phyloP scores from a whole-genome alignment of 37 sponge, comb jelly and placozoan species.

The Cliona cf. orientalis region DNA sequence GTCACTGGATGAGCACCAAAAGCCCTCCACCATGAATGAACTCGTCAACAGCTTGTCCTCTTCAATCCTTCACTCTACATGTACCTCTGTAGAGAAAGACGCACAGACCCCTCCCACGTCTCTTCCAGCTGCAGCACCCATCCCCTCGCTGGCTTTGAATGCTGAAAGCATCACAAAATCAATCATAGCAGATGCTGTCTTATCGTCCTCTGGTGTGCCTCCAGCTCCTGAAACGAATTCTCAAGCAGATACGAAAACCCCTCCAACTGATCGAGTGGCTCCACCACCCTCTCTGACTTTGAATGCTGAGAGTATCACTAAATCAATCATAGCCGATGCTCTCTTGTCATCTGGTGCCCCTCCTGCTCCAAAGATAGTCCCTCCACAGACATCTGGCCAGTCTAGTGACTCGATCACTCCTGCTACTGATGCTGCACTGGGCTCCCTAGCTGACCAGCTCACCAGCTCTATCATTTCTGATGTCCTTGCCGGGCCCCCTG shows the following conservation, averaged over 20 bases:
- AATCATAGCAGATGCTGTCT: constrained; percentile 16
- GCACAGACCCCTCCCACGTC: no score
- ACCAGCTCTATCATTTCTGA: constrained; percentile 16
- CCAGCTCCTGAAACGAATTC: not conserved
- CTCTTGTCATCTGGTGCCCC: not conserved
- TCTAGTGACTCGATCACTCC: not conserved
- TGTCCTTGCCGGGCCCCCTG: not conserved
- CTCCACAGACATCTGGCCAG: constrained; percentile 1
- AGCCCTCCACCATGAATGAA: no score
- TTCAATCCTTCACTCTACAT: no score
- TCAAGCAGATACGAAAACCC: no score
- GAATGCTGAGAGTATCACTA: not conserved
- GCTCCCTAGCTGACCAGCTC: constrained; percentile 4
- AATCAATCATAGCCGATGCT: constrained; percentile 18
- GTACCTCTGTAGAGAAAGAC: no score
- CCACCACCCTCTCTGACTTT: not conserved
- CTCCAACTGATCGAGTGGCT: no score
- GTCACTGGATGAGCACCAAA: not conserved
- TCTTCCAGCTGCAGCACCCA: no score
- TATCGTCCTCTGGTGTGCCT: not conserved
- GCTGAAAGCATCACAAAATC: constrained; percentile 5
- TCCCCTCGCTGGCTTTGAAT: not conserved
- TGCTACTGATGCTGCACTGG: not conserved
- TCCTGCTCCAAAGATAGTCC: not conserved
- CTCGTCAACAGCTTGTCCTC: no score